Evolutionary conservation across 92 coral and sea anemone genomes (phyloP).

Genomic region (Desmophyllum pertusum): DNA sequence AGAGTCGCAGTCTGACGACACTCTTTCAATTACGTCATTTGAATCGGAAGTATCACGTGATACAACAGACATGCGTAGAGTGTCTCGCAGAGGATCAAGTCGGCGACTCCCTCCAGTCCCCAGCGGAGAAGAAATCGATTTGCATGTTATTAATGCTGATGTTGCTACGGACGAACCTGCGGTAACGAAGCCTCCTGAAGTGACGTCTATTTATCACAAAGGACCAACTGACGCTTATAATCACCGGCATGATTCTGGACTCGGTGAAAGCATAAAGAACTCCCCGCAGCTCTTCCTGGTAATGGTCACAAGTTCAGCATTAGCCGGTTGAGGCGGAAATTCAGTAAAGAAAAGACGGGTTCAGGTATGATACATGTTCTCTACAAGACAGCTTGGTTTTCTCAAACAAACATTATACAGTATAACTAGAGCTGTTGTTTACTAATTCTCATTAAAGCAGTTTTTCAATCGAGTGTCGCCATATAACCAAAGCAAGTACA

Average conservation of each 20-base stretch:
- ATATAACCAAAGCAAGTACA: too few species aligned
- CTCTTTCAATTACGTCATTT: constrained; percentile 34
- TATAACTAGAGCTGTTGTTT: too few species aligned
- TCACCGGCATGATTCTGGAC: constrained; percentile 48
- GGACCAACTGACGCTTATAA: neutral
- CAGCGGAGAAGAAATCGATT: constrained; percentile 14
- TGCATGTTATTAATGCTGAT: neutral
- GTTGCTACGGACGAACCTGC: neutral
- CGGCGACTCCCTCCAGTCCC: constrained; percentile 43
- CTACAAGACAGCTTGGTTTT: neutral
- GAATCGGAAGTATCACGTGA: constrained; percentile 39
- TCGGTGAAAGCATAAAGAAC: constrained; percentile 23
- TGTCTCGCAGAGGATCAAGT: constrained; percentile 2
- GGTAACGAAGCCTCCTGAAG: constrained; percentile 14
- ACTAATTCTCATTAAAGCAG: too few species aligned
- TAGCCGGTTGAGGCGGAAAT: constrained; percentile 14
- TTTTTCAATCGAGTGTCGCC: too few species aligned
- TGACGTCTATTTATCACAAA: constrained; percentile 37
- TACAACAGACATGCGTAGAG: constrained; percentile 10
- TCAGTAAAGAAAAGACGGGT: constrained; percentile 20
- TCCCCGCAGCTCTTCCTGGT: neutral
- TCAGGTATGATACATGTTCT: constrained; percentile 12
- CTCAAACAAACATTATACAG: neutral
- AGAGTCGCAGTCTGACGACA: constrained; percentile 13
- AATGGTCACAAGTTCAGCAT: constrained; percentile 14